These are phyloP conservation scores for Melipona beecheii DNA, from an alignment of 2,888 invertebrate species.

Conservation along the genomic window DNA sequence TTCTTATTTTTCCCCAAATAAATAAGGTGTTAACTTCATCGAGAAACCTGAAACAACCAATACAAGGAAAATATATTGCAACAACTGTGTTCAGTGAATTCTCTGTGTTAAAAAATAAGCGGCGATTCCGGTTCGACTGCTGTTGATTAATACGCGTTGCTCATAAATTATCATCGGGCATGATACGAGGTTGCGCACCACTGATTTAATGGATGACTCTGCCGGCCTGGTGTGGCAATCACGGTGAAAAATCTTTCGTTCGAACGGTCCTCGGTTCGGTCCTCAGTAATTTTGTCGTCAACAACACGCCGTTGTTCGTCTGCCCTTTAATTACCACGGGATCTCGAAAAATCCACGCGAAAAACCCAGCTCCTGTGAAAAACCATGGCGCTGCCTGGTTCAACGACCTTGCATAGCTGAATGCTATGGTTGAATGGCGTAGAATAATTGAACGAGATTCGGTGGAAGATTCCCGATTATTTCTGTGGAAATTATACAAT, in stretches of 20 bases:
- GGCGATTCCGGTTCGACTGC: conserved; percentile 23
- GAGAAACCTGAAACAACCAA: not conserved
- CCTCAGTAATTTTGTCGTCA: conserved; percentile 26
- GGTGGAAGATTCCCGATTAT: not conserved
- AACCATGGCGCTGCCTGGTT: not conserved
- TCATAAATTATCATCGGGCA: conserved; percentile 34
- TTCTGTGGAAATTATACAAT: not conserved
- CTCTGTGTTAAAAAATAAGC: conserved; percentile 12
- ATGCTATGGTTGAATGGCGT: not conserved
- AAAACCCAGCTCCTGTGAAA: not conserved
- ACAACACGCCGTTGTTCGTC: not conserved
- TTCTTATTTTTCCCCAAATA: not conserved
- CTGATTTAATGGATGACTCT: conserved; percentile 47
- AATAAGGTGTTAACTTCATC: not conserved
- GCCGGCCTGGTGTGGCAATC: conserved; percentile 18
- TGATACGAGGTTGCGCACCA: conserved; percentile 38
- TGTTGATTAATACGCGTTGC: conserved; percentile 42
- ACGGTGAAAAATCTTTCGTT: conserved; percentile 20
- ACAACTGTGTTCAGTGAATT: not conserved
- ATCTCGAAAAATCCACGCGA: conserved; percentile 9
- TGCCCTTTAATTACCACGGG: conserved; percentile 25
- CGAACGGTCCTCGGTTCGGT: not conserved
- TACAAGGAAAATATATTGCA: not conserved
- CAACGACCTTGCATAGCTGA: not conserved
- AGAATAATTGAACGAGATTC: not conserved